Base-by-base conservation (phyloP, 1,140 invertebrate species). In the Stegodyphus mimosarum region DNA sequence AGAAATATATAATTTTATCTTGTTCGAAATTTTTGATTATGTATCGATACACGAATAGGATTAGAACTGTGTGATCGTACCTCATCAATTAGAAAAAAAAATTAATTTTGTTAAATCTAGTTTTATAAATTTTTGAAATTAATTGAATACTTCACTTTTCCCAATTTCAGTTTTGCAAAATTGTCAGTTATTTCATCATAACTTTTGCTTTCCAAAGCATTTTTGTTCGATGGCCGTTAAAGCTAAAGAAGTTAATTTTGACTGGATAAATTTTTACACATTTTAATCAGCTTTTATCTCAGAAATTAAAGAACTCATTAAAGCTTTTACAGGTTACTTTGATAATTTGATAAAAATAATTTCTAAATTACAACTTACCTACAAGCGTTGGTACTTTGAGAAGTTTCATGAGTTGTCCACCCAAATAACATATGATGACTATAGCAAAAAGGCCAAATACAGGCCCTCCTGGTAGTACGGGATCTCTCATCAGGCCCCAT, bases 301-400 rank as follows among this genome's bases (percentile, higher is more conserved):
- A 11, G 9, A 15, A 60, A 60, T 60, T 11, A 15, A 11, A 60
- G 55, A 10, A 2, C 55, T 60, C 10, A 11, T 60, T 2, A 11
- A 60, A 11, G 2, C 15, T 60, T 11, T 11, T 60, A 15, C 55
- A 11, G 33, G 1, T 60, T 15, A 60, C 55, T 60, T 60, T 10
- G 55, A 15, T 15, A 4, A 60, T 60, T 10, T 60, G 1, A 60
- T 11, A 2, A 60, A 60, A 11, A 60, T 11, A 60, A 33, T 33
- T 33, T 33, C 33, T 3, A 6, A 15, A n/a, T 67, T 53, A n/a
- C 10, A 5, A 83, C 71, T 75, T 77, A 73, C 96, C 96, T 88
- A 96, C 94, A 1, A 98, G 91, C 1, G 96, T 93, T 7, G 97
- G 97, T 83, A 98, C 90, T 6, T 94, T 94, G 13, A 95, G 93